Evolutionary conservation across 2,113 vertebrate species (phyloP), one percentile per base, ranked within the genome.

Genomic region (Dicaeum eximium): DNA sequence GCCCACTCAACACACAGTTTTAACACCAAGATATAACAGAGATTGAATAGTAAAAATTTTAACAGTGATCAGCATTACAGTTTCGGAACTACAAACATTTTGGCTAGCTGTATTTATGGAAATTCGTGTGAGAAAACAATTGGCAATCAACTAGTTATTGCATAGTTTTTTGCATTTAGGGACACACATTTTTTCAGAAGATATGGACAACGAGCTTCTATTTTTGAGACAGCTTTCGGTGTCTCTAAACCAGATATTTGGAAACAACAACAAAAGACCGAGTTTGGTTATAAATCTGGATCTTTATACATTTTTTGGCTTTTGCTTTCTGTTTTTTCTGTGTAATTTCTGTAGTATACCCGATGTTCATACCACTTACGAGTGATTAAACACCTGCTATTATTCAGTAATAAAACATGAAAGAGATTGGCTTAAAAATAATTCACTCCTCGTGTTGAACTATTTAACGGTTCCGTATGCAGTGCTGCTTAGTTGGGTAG

Each of bases 341-440:
- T 0, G 1, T 4, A 2, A 56, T 81, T 86, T 74, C 33, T 33
- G 3, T 25, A 0, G 1, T 44, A 13, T 60, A 7, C 11, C 4
- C 16, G 1, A 9, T n/a, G 31, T 37, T 51, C 2, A 7, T 37
- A 21, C 3, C 2, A 1, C 15, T 65, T 25, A 5, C 0, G 1
- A 24, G 4, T 3, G 30, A 42, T 6, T 4, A 70, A 79, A 65
- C 38, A 13, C 4, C 9, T 62, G 40, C 28, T 78, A 16, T 15
- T 27, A 35, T 51, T 77, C 42, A 11, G 35, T 5, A n/a, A 38
- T 22, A 44, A 77, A 80, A 10, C 38, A 13, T 6, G 27, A 14
- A 64, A 56, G 38, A 20, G 2, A 4, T 17, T 53, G n/a, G 19
- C 50, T 92, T 40, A 18, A 72, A 73, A 62, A 48, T 18, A 24